Evolutionary conservation across 2,888 invertebrate species (phyloP).

Genomic region (Noctua pronuba): DNA sequence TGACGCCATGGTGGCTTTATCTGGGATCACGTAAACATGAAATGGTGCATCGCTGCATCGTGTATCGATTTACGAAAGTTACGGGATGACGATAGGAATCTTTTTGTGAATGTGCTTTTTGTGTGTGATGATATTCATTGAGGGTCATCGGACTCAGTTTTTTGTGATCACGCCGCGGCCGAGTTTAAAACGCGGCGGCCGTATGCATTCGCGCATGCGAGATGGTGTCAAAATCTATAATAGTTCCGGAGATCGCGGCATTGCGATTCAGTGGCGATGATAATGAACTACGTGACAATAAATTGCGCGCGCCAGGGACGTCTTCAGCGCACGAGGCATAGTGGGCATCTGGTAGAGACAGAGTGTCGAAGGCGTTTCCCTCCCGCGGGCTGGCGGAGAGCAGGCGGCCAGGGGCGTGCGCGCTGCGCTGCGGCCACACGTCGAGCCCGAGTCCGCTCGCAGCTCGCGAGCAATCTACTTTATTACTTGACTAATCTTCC

Average conservation of each 20-base stretch:
- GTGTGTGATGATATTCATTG: slow-evolving; percentile 75
- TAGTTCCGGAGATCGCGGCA: slow-evolving; percentile 85
- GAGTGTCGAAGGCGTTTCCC: slow-evolving; percentile 86
- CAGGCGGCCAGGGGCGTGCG: slow-evolving; percentile 86
- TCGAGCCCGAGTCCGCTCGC: slow-evolving; percentile 71
- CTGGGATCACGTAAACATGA: slow-evolving; percentile 92
- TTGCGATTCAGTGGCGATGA: slow-evolving; percentile 79
- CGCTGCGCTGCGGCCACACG: slow-evolving; percentile 82
- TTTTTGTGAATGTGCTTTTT: slow-evolving; percentile 70
- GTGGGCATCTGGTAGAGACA: slow-evolving; percentile 80
- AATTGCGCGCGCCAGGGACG: slow-evolving; percentile 79
- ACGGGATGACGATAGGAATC: slow-evolving; percentile 73
- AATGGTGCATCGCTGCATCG: slow-evolving; percentile 91
- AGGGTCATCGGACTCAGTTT: slow-evolving; percentile 86
- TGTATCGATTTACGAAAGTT: slow-evolving; percentile 88
- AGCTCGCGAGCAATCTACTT: slow-evolving; percentile 83
- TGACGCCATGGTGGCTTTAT: slow-evolving; percentile 92
- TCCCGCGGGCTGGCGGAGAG: slow-evolving; percentile 82
- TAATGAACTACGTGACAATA: slow-evolving; percentile 75
- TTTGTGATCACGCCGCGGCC: slow-evolving; percentile 87
- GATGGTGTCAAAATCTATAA: slow-evolving; percentile 90
- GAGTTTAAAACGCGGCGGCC: slow-evolving; percentile 89
- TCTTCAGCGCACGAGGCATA: slow-evolving; percentile 78
- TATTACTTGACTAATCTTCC: slow-evolving; percentile 84
- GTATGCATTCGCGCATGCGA: slow-evolving; percentile 90